Evolutionary conservation across 2,888 invertebrate species (phyloP).

Genomic region (Ennomos fuscantarius): DNA sequence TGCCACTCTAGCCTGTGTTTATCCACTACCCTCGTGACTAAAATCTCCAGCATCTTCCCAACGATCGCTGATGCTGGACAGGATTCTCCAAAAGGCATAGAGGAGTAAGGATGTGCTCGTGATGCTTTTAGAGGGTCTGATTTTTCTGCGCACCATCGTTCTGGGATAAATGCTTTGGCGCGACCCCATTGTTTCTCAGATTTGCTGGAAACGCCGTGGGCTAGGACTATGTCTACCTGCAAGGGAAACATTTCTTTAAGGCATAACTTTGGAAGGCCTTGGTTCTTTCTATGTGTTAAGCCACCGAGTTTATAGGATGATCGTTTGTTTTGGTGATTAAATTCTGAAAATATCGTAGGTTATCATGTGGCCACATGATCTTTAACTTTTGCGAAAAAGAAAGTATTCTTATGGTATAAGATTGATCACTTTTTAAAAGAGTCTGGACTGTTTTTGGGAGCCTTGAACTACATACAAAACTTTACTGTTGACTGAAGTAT

Average conservation of each 20-base stretch:
- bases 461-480: no score
- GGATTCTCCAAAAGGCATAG: constrained; percentile 68
- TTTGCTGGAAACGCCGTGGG: constrained; percentile 73
- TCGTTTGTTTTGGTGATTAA: no score
- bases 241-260: not conserved
- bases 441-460: no score
- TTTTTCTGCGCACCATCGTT: constrained; percentile 70
- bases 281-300: no score
- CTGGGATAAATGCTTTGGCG: constrained; percentile 72
- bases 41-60: constrained; percentile 60
- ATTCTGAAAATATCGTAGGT: no score
- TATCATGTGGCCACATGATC: no score
- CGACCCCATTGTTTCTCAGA: constrained; percentile 72
- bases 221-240: constrained; percentile 78
- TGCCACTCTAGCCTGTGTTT: constrained; percentile 79
- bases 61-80: constrained; percentile 70
- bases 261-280: not conserved
- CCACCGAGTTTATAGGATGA: no score
- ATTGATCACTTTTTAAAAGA: no score
- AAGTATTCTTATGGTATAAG: no score
- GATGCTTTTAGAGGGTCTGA: constrained; percentile 68
- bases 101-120: constrained; percentile 66
- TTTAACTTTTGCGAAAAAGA: no score
- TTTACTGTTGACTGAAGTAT: no score
- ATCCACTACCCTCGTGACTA: constrained; percentile 64